phyloP scores from a whole-genome alignment of 2,888 invertebrate genomes.

The Sesamia inferens region DNA sequence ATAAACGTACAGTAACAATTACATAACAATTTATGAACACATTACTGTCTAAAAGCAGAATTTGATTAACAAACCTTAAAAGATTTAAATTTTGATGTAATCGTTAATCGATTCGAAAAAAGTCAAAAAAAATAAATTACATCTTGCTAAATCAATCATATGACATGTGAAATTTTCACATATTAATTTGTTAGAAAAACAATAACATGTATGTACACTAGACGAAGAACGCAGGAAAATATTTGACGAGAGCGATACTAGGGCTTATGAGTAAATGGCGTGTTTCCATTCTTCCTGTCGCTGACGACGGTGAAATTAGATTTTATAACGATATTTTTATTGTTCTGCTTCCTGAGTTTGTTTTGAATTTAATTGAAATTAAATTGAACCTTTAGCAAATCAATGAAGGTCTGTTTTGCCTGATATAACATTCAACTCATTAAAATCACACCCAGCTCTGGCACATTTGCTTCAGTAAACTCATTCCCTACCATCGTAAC shows the following conservation, averaged over 20 bases:
- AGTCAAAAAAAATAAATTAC: conserved; percentile 20
- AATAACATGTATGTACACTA: conserved; percentile 69
- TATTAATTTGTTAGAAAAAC: conserved; percentile 72
- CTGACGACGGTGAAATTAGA: conserved; percentile 32
- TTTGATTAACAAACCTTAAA: conserved; percentile 17
- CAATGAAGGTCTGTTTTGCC: background rate
- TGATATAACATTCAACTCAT: background rate
- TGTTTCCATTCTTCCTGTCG: conserved; percentile 63
- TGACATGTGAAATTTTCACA: conserved; percentile 65
- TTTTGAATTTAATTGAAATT: conserved; percentile 13
- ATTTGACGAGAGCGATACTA: conserved; percentile 71
- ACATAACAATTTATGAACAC: conserved; percentile 34
- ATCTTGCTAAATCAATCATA: conserved; percentile 63
- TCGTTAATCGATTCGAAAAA: background rate
- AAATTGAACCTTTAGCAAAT: background rate
- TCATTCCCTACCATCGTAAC: conserved; percentile 3
- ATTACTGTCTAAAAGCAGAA: conserved; percentile 25
- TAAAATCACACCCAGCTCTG: background rate
- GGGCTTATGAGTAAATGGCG: conserved; percentile 50
- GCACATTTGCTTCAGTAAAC: background rate
- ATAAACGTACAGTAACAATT: conserved; percentile 26
- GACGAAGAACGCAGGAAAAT: conserved; percentile 68
- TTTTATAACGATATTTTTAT: conserved; percentile 33
- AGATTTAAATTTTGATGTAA: conserved; percentile 22
- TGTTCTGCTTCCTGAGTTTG: background rate